These are phyloP conservation scores for Montipora foliosa DNA, from an alignment of 64 coral and sea anemone genomes.

Conservation along the genomic window DNA sequence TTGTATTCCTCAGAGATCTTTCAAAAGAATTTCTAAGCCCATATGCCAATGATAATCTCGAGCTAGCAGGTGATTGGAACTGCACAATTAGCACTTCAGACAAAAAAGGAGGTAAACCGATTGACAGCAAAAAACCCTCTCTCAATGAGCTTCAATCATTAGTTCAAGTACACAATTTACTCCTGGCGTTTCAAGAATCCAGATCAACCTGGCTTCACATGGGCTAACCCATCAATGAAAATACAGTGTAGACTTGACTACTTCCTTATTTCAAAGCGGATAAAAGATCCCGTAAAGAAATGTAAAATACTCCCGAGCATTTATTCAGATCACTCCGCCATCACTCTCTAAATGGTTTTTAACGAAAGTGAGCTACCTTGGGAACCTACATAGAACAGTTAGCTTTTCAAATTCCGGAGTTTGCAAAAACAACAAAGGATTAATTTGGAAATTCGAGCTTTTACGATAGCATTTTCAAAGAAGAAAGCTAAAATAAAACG, in stretches of 20 bases:
- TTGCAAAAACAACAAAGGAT: background rate
- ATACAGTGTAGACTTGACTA: constrained; percentile 27
- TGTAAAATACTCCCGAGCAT: constrained; percentile 11
- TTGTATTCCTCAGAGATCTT: constrained; percentile 7
- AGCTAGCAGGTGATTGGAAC: constrained; percentile 23
- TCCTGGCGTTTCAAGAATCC: constrained; percentile 30
- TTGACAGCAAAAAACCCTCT: constrained; percentile 16
- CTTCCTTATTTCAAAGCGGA: constrained; percentile 15
- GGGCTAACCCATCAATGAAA: constrained; percentile 30
- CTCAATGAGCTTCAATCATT: constrained; percentile 5
- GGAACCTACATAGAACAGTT: background rate
- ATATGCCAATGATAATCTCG: background rate
- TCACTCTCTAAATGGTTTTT: constrained; percentile 2
- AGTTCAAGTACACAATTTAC: background rate
- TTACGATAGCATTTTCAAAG: background rate
- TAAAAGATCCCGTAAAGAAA: background rate
- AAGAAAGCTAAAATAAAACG: constrained; percentile 1
- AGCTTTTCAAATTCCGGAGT: background rate
- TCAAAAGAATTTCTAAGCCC: constrained; percentile 35
- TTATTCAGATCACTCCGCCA: constrained; percentile 32
- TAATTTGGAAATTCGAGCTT: background rate
- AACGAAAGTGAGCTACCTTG: background rate
- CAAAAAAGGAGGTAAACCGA: background rate
- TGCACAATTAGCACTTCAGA: constrained; percentile 26
- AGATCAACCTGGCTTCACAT: constrained; percentile 12